Evolutionary conservation across 2,888 invertebrate species (phyloP).

Genomic region (Tethea ocularis): DNA sequence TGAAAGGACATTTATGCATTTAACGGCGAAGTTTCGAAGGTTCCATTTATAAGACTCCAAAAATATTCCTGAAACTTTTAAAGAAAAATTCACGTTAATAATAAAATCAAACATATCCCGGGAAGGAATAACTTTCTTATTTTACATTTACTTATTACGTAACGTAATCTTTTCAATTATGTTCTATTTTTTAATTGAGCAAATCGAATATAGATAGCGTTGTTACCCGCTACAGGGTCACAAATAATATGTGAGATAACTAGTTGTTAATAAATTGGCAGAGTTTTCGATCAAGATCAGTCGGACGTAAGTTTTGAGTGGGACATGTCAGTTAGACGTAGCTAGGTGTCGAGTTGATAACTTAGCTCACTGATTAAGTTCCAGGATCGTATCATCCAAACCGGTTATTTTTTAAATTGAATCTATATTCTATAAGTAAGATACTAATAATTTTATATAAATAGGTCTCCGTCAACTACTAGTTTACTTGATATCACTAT

Average conservation of each 20-base stretch:
- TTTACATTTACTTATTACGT: background rate
- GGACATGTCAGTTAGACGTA: slow-evolving; percentile 43
- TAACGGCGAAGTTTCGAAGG: slow-evolving; percentile 16
- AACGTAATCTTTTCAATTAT: background rate
- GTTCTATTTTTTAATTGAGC: background rate
- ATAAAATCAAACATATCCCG: background rate
- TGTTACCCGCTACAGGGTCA: background rate
- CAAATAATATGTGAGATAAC: slow-evolving; percentile 41
- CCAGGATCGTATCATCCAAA: slow-evolving; percentile 10
- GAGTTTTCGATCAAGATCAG: slow-evolving; percentile 53
- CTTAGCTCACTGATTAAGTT: slow-evolving; percentile 48
- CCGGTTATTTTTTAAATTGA: background rate
- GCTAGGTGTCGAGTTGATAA: slow-evolving; percentile 44
- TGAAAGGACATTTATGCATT: slow-evolving; percentile 33
- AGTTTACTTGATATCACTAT: too few relatives aligned
- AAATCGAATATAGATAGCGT: background rate
- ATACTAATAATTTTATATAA: too few relatives aligned
- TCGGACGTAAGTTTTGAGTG: slow-evolving; percentile 42
- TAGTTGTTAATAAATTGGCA: slow-evolving; percentile 62
- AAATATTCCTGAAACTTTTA: background rate
- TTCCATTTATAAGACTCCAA: background rate
- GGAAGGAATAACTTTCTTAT: background rate
- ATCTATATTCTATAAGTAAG: too few relatives aligned
- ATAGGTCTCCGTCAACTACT: too few relatives aligned
- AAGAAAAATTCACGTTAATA: background rate